phyloP scores from a whole-genome alignment of 2,797 vertebrate species.

The Sus cebifrons region DNA sequence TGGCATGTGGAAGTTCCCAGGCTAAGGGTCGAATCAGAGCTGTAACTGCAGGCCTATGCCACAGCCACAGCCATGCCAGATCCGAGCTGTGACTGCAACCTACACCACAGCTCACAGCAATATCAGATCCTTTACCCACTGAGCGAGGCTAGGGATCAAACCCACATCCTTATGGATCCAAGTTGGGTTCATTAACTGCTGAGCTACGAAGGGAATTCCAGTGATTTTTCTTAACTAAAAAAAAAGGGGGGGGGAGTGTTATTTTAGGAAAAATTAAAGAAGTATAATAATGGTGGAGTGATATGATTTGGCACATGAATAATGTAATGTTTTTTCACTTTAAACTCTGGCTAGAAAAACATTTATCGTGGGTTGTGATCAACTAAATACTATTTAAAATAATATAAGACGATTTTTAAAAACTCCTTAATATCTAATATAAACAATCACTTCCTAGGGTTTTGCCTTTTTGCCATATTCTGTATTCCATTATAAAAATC shows the following conservation, averaged over 20 bases:
- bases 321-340: constrained; percentile 17
- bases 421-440: constrained; percentile 19
- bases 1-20: no score
- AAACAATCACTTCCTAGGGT: constrained; percentile 47
- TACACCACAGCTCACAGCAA: no score
- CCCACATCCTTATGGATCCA: no score
- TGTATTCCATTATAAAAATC: constrained; percentile 50
- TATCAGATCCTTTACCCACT: no score
- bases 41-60: no score
- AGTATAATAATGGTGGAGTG: background rate
- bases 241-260: constrained; percentile 4
- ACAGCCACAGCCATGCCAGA: no score
- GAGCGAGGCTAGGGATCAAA: no score
- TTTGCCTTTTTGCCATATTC: constrained; percentile 66
- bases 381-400: constrained; percentile 34
- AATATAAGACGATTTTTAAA: constrained; percentile 2
- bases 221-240: constrained; percentile 12
- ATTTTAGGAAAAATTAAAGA: background rate
- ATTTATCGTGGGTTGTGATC: background rate
- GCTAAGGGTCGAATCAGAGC: no score
- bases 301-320: background rate
- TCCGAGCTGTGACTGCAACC: no score
- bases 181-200: no score
- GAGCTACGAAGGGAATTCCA: no score
- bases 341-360: background rate